Conservation (phyloP, 2,113 vertebrate species). For the Nannobrachium achirus region DNA sequence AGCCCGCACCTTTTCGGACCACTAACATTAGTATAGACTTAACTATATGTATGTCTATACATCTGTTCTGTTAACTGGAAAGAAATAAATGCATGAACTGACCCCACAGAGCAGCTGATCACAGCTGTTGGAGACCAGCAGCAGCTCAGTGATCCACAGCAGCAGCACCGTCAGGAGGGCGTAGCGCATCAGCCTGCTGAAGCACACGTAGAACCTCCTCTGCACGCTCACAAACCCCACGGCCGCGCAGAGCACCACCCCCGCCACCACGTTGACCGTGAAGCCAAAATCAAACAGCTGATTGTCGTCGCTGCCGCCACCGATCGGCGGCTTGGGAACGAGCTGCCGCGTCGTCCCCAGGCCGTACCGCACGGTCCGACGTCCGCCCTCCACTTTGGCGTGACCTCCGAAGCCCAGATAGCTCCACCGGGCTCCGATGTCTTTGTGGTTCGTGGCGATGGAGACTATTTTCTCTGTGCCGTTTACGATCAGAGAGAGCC, state of each 20-base stretch:
- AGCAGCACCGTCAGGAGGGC: constrained; percentile 85
- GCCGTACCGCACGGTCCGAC: constrained; percentile 87
- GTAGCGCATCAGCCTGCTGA: constrained; percentile 89
- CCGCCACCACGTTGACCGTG: constrained; percentile 85
- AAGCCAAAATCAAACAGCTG: constrained; percentile 88
- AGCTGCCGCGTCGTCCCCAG: constrained; percentile 85
- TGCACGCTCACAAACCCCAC: constrained; percentile 88
- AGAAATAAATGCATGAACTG: too few species aligned
- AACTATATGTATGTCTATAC: too few species aligned
- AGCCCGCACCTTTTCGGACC: too few species aligned
- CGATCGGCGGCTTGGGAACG: constrained; percentile 69
- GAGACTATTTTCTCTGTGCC: constrained; percentile 87
- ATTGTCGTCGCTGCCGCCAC: constrained; percentile 42
- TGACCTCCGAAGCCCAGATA: constrained; percentile 96
- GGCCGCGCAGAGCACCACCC: constrained; percentile 84
- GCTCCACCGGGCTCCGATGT: constrained; percentile 84
- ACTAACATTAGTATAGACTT: too few species aligned
- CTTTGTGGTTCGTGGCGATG: constrained; percentile 89
- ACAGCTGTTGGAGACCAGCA: constrained; percentile 91
- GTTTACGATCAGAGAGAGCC: constrained; percentile 87
- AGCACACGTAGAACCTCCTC: constrained; percentile 90
- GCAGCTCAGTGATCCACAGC: constrained; percentile 90
- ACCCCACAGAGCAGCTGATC: constrained; percentile 89
- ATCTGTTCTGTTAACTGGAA: too few species aligned
- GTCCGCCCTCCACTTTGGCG: constrained; percentile 84